Evolutionary conservation across 1,140 invertebrate genomes (phyloP).

Genomic region (Macrotrachela quadricornifera): DNA sequence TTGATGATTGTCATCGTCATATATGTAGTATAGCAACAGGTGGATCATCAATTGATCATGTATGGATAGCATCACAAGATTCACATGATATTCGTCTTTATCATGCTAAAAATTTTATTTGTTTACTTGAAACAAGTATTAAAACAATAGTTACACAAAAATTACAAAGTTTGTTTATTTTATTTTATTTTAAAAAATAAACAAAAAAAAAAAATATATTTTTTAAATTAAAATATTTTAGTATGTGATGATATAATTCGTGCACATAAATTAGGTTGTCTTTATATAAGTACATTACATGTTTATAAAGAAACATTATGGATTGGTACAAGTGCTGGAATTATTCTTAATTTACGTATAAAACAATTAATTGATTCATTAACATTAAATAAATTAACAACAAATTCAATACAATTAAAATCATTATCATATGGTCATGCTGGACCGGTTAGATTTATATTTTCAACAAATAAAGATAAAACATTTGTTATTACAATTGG

Average conservation of each 20-base stretch:
- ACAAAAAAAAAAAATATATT: too few relatives aligned
- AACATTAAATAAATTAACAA: too few relatives aligned
- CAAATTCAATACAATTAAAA: slow-evolving; percentile 16
- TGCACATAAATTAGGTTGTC: slow-evolving; percentile 87
- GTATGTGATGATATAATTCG: slow-evolving; percentile 61
- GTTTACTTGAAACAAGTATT: slow-evolving; percentile 64
- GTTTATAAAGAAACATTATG: slow-evolving; percentile 74
- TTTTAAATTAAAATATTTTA: too few relatives aligned
- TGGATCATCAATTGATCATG: too few relatives aligned
- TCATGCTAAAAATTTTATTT: slow-evolving; percentile 53
- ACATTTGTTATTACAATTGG: too few relatives aligned
- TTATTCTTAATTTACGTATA: slow-evolving; percentile 65
- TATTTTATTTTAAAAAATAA: neutral
- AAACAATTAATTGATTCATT: slow-evolving; percentile 27
- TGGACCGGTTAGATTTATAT: slow-evolving; percentile 79
- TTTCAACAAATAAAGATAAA: slow-evolving; percentile 47
- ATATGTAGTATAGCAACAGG: too few relatives aligned
- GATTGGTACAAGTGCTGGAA: slow-evolving; percentile 87
- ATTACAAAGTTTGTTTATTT: slow-evolving; percentile 51
- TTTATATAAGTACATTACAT: slow-evolving; percentile 68
- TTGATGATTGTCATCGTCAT: too few relatives aligned
- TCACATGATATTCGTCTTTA: slow-evolving; percentile 33
- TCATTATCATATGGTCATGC: slow-evolving; percentile 81
- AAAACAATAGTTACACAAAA: slow-evolving; percentile 75
- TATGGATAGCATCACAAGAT: too few relatives aligned